Evolutionary conservation across 2,113 vertebrate species (phyloP).

Genomic region (Chlorodrepanis virens): DNA sequence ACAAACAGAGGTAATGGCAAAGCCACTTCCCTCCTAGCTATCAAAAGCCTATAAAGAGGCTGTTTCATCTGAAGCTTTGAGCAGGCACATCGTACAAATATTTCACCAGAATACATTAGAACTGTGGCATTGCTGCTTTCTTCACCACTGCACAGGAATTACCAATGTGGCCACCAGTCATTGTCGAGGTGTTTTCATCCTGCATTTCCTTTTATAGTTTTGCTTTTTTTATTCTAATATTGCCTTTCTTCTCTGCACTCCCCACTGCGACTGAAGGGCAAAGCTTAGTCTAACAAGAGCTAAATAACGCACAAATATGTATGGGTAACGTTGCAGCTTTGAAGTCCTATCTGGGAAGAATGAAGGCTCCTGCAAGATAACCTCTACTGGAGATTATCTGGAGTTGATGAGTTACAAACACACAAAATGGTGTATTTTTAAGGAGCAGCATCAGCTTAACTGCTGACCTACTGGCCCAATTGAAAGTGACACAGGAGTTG

Average conservation of each 20-base stretch:
- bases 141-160: neutral
- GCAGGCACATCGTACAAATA: constrained; percentile 29
- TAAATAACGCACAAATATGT: neutral
- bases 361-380: neutral
- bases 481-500: neutral
- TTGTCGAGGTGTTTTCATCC: constrained; percentile 36
- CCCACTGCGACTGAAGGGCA: neutral
- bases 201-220: neutral
- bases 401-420: neutral
- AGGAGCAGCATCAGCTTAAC: neutral
- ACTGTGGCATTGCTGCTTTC: neutral
- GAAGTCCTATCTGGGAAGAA: neutral
- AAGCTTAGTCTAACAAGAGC: constrained; percentile 45
- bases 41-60: constrained; percentile 51
- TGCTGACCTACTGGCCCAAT: neutral
- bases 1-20: constrained; percentile 49
- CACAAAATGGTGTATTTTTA: constrained; percentile 3
- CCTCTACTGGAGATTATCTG: constrained; percentile 2
- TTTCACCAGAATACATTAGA: constrained; percentile 47
- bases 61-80: constrained; percentile 47
- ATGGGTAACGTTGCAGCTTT: neutral
- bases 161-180: neutral
- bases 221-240: neutral
- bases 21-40: constrained; percentile 30
- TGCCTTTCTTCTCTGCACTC: constrained; percentile 11